A percentile compares a stretch with the other conserved stretches of the same genome.
Evolutionary conservation across 2,888 invertebrate species (phyloP).

Genomic region (Chymomyza caudatula): DNA sequence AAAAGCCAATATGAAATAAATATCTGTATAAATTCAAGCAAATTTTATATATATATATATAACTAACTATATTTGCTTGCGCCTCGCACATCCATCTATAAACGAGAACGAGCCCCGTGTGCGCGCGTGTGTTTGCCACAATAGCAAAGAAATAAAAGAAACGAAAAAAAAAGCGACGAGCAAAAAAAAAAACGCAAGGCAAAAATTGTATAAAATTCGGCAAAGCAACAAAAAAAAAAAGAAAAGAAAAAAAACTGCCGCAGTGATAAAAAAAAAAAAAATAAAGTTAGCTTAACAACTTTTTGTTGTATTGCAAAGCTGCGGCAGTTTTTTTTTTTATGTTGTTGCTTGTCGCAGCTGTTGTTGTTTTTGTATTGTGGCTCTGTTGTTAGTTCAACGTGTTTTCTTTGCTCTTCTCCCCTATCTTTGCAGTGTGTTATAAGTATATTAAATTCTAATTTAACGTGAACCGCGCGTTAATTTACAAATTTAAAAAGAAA

Average conservation of each 20-base stretch:
- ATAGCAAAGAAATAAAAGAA: slow-evolving; percentile 53
- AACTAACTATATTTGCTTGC: not conserved
- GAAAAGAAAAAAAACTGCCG: slow-evolving; percentile 52
- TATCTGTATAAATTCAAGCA: slow-evolving; percentile 45
- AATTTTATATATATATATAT: slow-evolving; percentile 33
- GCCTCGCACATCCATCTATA: not conserved
- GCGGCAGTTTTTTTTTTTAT: slow-evolving; percentile 11
- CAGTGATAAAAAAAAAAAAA: slow-evolving; percentile 22
- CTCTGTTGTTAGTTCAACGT: slow-evolving; percentile 24
- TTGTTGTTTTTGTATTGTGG: slow-evolving; percentile 9
- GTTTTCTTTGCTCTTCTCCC: slow-evolving; percentile 46
- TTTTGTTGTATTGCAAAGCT: not conserved
- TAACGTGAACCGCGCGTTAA: slow-evolving; percentile 48
- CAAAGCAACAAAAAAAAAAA: slow-evolving; percentile 36
- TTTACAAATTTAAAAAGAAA: slow-evolving; percentile 18
- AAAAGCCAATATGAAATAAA: slow-evolving; percentile 31
- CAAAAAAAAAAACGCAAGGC: slow-evolving; percentile 22
- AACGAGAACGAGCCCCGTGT: slow-evolving; percentile 38
- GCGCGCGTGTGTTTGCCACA: slow-evolving; percentile 72
- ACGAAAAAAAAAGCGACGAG: slow-evolving; percentile 13
- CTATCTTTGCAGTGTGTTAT: slow-evolving; percentile 64
- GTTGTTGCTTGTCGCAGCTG: slow-evolving; percentile 1
- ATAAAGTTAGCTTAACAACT: not conserved
- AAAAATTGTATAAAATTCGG: slow-evolving; percentile 53
- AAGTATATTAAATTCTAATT: slow-evolving; percentile 4